Base-by-base conservation (phyloP, 2,888 invertebrate species). In the Caenorhabditis sp. region DNA sequence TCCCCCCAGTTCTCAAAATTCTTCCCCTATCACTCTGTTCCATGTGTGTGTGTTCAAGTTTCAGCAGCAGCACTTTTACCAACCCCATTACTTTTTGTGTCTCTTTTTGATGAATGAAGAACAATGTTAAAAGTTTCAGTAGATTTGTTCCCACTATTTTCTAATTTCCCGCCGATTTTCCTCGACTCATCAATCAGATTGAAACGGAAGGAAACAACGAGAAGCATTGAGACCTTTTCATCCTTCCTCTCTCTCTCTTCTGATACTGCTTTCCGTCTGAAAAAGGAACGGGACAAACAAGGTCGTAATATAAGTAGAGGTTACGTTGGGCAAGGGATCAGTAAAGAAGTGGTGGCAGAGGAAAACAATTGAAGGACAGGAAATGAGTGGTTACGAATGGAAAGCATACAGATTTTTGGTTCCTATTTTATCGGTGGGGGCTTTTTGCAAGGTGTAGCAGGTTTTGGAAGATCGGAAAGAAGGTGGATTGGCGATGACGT, bases 21-120 rank as follows among this genome's bases (percentile, higher is more conserved):
- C n/a, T 63, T 61, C 14, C 44, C 44, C 44, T 44, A 24, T 63
- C 44, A 26, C 49, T 61, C 49, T 59, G 35, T 59, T 61, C 49
- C 41, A 70, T 72, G 44, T 72, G 59, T 72, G 72, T 72, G 72
- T 61, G 38, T 68, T 58, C 44, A 63, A 54, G 74, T 64, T 73
- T 63, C 73, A 49, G 51, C 16, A 26, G 47, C 16, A 26, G 47
- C 59, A 38, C 69, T 41, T 63, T 66, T 77, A 69, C 66, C 51
- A 69, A 47, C 58, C 8, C 19, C 19, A 61, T 63, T 41, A n/a
- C n/a, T 70, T 70, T 76, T 61, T 77, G 77, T 70, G 28, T 77
- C 56, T 68, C 61, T 59, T 44, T 70, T 68, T 38, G 38, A 38
- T 58, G 69, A 77, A 69, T 77, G 77, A 77, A 77, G 63, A 70